Percentiles rank a stretch among this genome's conserved stretches.
Conservation (phyloP, 1,140 invertebrate species). For the Odontomachus brunneus region DNA sequence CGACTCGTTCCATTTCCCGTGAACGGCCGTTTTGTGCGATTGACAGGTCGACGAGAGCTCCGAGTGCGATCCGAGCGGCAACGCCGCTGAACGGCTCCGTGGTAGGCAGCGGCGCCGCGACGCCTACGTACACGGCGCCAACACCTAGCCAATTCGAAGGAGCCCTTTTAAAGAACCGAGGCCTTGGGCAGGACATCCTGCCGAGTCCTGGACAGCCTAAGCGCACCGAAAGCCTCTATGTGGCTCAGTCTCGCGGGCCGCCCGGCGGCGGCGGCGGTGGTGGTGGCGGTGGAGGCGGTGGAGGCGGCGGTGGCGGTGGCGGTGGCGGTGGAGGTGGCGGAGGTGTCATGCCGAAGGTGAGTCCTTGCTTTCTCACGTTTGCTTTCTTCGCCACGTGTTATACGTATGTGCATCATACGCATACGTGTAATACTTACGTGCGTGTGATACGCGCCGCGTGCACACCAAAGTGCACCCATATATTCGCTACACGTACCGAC, state of each 20-base stretch:
- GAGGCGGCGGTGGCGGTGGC: slow-evolving; percentile 65
- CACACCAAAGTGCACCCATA: too few species aligned
- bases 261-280: slow-evolving; percentile 78
- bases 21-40: not conserved
- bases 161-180: slow-evolving; percentile 91
- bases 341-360: slow-evolving; percentile 79
- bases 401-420: not conserved
- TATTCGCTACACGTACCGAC: slow-evolving; percentile 22
- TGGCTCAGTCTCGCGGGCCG: slow-evolving; percentile 84
- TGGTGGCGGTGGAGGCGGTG: slow-evolving; percentile 73
- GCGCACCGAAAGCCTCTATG: slow-evolving; percentile 93
- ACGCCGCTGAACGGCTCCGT: slow-evolving; percentile 82
- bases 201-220: slow-evolving; percentile 94
- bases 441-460: not conserved
- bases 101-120: slow-evolving; percentile 85
- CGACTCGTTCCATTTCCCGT: not conserved
- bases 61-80: slow-evolving; percentile 84
- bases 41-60: slow-evolving; percentile 83
- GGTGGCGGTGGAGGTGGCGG: slow-evolving; percentile 68
- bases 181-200: slow-evolving; percentile 94
- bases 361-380: slow-evolving; percentile 63
- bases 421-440: not conserved
- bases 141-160: slow-evolving; percentile 90
- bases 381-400: slow-evolving; percentile 7
- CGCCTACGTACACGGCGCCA: slow-evolving; percentile 83